Evolutionary conservation across 1,140 invertebrate genomes (phyloP).

Genomic region (Brachionus rubens): DNA sequence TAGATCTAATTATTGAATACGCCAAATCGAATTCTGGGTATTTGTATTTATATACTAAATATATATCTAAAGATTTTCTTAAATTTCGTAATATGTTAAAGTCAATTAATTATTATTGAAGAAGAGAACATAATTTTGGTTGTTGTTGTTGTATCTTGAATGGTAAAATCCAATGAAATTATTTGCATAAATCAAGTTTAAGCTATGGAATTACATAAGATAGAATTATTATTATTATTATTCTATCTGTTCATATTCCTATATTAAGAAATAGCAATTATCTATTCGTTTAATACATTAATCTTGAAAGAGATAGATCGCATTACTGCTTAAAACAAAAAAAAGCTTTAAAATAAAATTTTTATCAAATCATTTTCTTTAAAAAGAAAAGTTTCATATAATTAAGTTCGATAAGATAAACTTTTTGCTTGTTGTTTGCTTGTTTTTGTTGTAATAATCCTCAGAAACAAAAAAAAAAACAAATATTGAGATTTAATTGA

Average conservation of each 20-base stretch:
- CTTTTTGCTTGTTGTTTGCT: no score
- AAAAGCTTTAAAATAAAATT: no score
- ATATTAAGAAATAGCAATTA: constrained; percentile 25
- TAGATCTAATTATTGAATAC: constrained; percentile 35
- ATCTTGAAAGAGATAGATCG: constrained; percentile 16
- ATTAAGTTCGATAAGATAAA: constrained; percentile 32
- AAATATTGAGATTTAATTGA: no score
- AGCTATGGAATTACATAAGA: background rate
- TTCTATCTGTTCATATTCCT: background rate
- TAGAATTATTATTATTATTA: constrained; percentile 5
- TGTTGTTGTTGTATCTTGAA: constrained; percentile 2
- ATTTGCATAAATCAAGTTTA: constrained; percentile 2
- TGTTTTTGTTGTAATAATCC: constrained; percentile 22
- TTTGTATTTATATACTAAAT: background rate
- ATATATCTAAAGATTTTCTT: background rate
- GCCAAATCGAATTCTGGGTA: background rate
- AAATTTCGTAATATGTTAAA: constrained; percentile 28
- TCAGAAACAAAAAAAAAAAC: background rate
- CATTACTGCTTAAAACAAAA: no score
- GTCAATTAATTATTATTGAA: constrained; percentile 36
- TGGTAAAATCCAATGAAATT: background rate
- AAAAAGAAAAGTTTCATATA: background rate
- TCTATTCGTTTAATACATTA: constrained; percentile 15
- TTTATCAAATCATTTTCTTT: constrained; percentile 15
- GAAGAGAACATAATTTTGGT: constrained; percentile 3